Evolutionary conservation across 2,113 vertebrate species (phyloP).

Genomic region (Gopherus evgoodei): DNA sequence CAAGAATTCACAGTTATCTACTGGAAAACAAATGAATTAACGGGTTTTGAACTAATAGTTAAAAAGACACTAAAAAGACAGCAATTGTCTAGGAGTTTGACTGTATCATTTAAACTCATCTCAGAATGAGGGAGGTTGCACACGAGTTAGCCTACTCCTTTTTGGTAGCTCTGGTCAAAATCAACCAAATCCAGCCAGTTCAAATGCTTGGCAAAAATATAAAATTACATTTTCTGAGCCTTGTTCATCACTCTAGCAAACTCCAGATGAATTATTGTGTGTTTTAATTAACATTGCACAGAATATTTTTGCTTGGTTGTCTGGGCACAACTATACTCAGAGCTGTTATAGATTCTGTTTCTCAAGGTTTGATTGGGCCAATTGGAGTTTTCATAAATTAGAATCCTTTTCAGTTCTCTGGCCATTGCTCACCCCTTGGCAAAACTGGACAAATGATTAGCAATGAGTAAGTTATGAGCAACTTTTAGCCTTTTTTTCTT

Average conservation of each 20-base stretch:
- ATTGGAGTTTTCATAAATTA: constrained; percentile 56
- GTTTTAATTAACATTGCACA: constrained; percentile 44
- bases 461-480: background rate
- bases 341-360: constrained; percentile 46
- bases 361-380: constrained; percentile 47
- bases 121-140: background rate
- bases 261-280: constrained; percentile 47
- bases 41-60: constrained; percentile 12
- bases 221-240: background rate
- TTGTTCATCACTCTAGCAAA: constrained; percentile 65
- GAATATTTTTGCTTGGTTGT: constrained; percentile 34
- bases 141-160: background rate
- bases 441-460: background rate
- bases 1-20: background rate
- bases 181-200: constrained; percentile 12
- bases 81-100: background rate
- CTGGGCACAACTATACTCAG: constrained; percentile 30
- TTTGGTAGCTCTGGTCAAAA: background rate
- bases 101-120: constrained; percentile 28
- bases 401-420: constrained; percentile 54
- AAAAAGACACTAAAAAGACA: constrained; percentile 30
- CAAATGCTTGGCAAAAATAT: constrained; percentile 37
- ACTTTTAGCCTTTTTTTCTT: background rate
- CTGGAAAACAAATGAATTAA: constrained; percentile 23
- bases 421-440: background rate